phyloP scores from a whole-genome alignment of 2,797 vertebrate genomes.

The Channallabes apus region DNA sequence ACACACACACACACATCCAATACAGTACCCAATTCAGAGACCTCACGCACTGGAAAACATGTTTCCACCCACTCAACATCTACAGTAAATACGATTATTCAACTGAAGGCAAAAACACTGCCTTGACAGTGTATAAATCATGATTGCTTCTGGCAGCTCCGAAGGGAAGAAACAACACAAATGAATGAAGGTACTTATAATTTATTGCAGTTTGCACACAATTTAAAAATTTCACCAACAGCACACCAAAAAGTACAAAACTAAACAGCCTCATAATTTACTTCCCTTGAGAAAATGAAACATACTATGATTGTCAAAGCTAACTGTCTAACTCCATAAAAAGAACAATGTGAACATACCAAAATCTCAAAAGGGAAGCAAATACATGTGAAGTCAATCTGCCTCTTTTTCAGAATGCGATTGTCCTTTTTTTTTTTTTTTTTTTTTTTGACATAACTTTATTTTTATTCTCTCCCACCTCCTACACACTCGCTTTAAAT shows the following conservation, averaged over 20 bases:
- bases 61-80: constrained; percentile 60
- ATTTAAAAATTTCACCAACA: constrained; percentile 99
- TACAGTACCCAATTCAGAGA: constrained; percentile 56
- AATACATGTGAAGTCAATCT: constrained; percentile 88
- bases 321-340: constrained; percentile 95
- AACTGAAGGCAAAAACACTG: constrained; percentile 51
- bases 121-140: constrained; percentile 46
- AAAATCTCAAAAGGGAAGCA: constrained; percentile 77
- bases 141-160: constrained; percentile 36
- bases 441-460: constrained; percentile 53
- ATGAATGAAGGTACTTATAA: constrained; percentile 92
- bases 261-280: constrained; percentile 99
- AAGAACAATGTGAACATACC: constrained; percentile 75
- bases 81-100: constrained; percentile 62
- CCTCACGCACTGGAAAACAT: constrained; percentile 60
- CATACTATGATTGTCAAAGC: constrained; percentile 99
- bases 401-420: constrained; percentile 85
- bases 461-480: constrained; percentile 41
- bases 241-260: constrained; percentile 99
- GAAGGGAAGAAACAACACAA: constrained; percentile 56
- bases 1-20: constrained; percentile 65
- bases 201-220: constrained; percentile 99
- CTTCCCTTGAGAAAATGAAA: constrained; percentile 93
- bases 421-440: constrained; percentile 90
- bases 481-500: constrained; percentile 49